Percentiles rank a stretch among this genome's conserved stretches.
These are phyloP conservation scores for Xylocopa sonorina DNA, from an alignment of 1,140 invertebrate genomes.

Conservation along the genomic window DNA sequence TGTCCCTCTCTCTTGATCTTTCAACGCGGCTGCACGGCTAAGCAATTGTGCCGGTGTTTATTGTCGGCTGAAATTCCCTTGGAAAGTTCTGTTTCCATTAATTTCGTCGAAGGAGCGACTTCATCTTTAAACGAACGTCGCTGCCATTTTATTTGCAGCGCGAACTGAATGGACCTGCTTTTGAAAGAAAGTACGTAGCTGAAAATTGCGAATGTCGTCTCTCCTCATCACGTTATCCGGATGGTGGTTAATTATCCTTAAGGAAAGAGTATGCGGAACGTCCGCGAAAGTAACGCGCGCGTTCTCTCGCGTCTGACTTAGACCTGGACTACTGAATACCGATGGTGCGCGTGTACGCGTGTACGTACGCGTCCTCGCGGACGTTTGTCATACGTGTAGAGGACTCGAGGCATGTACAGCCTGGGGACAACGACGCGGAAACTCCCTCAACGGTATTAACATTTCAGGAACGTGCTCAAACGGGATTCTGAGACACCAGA, in stretches of 20 bases:
- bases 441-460: constrained; percentile 72
- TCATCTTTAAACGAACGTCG: background rate
- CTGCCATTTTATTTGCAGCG: background rate
- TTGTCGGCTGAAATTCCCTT: background rate
- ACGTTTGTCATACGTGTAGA: constrained; percentile 27
- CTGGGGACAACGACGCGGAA: constrained; percentile 56
- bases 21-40: no score
- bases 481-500: constrained; percentile 26
- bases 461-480: constrained; percentile 63
- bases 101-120: background rate
- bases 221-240: no score
- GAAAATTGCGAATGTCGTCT: no score
- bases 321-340: constrained; percentile 29
- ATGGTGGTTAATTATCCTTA: no score
- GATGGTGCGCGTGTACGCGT: background rate
- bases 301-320: constrained; percentile 5
- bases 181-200: no score
- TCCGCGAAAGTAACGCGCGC: background rate
- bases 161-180: no score
- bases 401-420: constrained; percentile 1
- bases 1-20: background rate
- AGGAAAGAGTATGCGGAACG: background rate
- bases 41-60: background rate
- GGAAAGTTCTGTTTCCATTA: background rate
- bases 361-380: constrained; percentile 12